Conservation (phyloP, 2,113 vertebrate genomes). For the Taxidea taxus region DNA sequence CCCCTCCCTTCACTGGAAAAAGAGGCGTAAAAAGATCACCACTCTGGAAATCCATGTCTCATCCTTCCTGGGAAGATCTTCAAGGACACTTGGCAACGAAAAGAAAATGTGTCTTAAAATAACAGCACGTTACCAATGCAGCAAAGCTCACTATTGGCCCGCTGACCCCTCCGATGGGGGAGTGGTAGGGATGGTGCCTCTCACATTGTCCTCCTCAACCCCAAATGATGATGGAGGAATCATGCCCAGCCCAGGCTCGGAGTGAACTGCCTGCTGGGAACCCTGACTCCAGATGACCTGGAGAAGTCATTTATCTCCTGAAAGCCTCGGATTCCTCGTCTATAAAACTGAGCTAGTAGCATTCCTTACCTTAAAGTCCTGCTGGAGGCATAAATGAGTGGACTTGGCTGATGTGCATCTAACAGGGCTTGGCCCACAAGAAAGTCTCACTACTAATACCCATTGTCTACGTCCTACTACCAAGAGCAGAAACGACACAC, state of each 20-base stretch:
- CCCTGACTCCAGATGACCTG: accelerated
- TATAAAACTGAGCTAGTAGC: accelerated
- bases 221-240: accelerated
- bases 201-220: accelerated
- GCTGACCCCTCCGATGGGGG: accelerated
- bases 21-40: background rate
- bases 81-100: background rate
- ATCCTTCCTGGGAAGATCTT: background rate
- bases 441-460: background rate
- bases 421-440: background rate
- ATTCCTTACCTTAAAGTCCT: background rate
- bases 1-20: background rate
- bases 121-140: accelerated
- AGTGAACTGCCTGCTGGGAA: too few relatives aligned
- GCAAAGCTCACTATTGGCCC: background rate
- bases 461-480: accelerated
- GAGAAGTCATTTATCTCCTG: background rate
- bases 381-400: accelerated
- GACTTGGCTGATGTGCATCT: accelerated
- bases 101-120: background rate
- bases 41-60: background rate
- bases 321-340: background rate
- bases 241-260: accelerated
- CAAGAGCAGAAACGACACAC: background rate
- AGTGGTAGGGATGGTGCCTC: accelerated